Evolutionary conservation across 2,113 vertebrate genomes (phyloP).

Genomic region (Mirza zaza): DNA sequence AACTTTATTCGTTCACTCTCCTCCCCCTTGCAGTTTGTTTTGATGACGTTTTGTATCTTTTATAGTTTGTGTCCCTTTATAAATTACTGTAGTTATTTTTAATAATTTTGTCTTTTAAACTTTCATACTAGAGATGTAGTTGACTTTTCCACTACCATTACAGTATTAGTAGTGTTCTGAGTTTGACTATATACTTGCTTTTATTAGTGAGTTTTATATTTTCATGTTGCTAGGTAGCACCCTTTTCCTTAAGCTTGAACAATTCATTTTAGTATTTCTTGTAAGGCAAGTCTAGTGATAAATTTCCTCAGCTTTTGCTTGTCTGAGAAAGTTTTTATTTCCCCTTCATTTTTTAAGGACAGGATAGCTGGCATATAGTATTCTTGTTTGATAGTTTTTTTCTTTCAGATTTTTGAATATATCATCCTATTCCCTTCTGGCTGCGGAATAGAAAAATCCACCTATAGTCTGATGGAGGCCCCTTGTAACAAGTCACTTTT

Average conservation of each 20-base stretch:
- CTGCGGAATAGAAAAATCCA: not conserved
- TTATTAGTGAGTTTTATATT: not conserved
- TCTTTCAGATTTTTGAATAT: not conserved
- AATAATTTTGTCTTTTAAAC: not conserved
- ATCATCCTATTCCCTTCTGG: not conserved
- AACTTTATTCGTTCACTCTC: not conserved
- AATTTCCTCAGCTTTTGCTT: not conserved
- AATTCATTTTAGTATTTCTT: not conserved
- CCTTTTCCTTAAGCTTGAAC: not conserved
- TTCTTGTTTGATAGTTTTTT: not conserved
- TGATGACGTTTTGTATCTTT: not conserved
- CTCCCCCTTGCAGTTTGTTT: not conserved
- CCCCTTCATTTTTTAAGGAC: not conserved
- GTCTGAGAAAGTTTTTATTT: not conserved
- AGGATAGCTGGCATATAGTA: not conserved
- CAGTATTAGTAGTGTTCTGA: not conserved
- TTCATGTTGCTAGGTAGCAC: not conserved
- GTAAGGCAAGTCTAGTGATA: not conserved
- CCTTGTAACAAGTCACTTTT: not conserved
- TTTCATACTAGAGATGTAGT: not conserved
- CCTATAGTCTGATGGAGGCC: not conserved
- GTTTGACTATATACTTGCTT: not conserved
- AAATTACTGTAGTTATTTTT: not conserved
- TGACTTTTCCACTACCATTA: not conserved
- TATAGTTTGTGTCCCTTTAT: not conserved